Evolutionary conservation across 2,888 invertebrate genomes (phyloP).

Genomic region (Noctua fimbriata): DNA sequence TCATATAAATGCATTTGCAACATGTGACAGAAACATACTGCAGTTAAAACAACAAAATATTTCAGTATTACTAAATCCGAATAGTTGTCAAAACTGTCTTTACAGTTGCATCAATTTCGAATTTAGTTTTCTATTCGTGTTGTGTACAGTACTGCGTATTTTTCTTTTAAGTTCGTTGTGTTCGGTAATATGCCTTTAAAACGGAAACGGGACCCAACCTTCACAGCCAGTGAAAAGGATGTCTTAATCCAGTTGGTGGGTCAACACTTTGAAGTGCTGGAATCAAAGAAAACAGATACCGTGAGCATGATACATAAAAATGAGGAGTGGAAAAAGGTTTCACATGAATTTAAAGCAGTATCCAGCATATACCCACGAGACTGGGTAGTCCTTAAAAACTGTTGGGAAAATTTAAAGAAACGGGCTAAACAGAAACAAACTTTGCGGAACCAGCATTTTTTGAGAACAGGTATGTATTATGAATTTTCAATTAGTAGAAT

Average conservation of each 20-base stretch:
- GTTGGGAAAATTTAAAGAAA: constrained; percentile 18
- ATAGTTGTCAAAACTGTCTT: neutral
- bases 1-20: neutral
- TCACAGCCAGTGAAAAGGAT: neutral
- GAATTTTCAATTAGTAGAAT: neutral
- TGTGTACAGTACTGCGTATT: constrained; percentile 10
- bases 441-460: neutral
- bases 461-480: constrained; percentile 2
- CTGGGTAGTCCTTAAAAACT: constrained; percentile 10
- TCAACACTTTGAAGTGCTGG: neutral
- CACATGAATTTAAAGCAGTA: neutral
- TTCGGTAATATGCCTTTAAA: constrained; percentile 11
- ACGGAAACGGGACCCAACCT: constrained; percentile 2
- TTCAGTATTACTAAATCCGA: neutral
- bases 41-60: neutral
- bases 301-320: constrained; percentile 1
- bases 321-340: constrained; percentile 4
- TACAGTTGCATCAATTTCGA: neutral
- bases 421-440: neutral
- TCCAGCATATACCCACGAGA: neutral
- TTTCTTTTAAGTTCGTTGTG: constrained; percentile 13
- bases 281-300: constrained; percentile 3
- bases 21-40: neutral
- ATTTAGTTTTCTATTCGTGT: neutral
- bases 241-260: neutral